These are phyloP conservation scores for Phoronis australis DNA, from an alignment of 2,888 invertebrate species.

Conservation along the genomic window DNA sequence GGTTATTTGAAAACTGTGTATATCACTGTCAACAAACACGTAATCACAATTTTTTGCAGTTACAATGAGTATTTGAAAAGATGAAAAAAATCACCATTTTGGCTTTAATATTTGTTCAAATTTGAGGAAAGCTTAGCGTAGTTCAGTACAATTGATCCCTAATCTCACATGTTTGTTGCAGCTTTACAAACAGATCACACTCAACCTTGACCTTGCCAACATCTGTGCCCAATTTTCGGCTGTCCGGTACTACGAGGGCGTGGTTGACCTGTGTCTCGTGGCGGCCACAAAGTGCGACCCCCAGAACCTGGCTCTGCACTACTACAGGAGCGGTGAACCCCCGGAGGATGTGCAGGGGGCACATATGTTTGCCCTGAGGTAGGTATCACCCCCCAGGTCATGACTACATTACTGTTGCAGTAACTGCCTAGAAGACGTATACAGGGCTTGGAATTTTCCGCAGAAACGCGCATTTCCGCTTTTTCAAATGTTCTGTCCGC, in stretches of 20 bases:
- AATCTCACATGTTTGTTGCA: too few relatives aligned
- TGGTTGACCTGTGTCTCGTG: conserved; percentile 79
- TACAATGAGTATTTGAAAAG: too few relatives aligned
- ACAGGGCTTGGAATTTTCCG: not conserved
- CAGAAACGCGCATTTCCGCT: too few relatives aligned
- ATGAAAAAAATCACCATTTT: too few relatives aligned
- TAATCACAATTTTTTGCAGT: too few relatives aligned
- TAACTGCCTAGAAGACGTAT: not conserved
- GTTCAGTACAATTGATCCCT: too few relatives aligned
- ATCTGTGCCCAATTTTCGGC: conserved; percentile 53
- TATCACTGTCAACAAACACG: too few relatives aligned
- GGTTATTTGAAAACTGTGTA: too few relatives aligned
- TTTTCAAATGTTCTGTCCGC: too few relatives aligned
- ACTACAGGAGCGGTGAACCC: conserved; percentile 77
- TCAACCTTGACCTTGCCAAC: not conserved
- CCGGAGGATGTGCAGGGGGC: conserved; percentile 78
- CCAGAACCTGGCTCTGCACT: conserved; percentile 77
- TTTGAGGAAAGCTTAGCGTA: too few relatives aligned
- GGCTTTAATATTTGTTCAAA: too few relatives aligned
- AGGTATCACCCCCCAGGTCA: not conserved
- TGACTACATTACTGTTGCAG: not conserved
- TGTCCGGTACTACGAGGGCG: conserved; percentile 73
- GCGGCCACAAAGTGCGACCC: conserved; percentile 86
- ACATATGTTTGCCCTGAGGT: conserved; percentile 59
- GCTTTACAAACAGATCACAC: not conserved